Base-by-base conservation (phyloP, 2,113 vertebrate species). In the Gymnobelideus leadbeateri region DNA sequence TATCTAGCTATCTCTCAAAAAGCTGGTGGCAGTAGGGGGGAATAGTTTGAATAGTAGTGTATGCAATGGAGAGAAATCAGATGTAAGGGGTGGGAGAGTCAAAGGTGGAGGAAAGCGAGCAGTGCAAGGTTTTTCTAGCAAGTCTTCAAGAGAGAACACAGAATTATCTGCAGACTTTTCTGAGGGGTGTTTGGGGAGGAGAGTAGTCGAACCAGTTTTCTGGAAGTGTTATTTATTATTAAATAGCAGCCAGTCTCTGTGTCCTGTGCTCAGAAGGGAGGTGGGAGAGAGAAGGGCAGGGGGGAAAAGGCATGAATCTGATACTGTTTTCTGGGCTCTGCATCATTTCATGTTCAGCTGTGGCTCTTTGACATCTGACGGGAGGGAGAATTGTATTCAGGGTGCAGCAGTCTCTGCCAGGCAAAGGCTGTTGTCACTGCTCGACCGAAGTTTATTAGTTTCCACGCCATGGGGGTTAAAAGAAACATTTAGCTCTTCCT, bases 171-270 rank as follows among this genome's bases (percentile, higher is more conserved):
- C 95, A 95, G 94, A 94, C 84, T 94, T 77, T 61, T 93, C 54
- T 52, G 90, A 94, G 61, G 61, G 61, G 93, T 8, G 94, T 11
- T 49, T 92, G 95, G 93, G 57, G 37, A 96, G 68, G 95, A 97
- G 94, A 97, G 97, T 55, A 91, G 92, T 95, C 96, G 90, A 89
- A 96, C 94, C 96, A 96, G 97, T 98, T 98, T 96, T 95, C 47
- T 97, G 94, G 95, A 98, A 97, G 97, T 92, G 93, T 97, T 98
- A 96, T 95, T 96, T 92, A 57, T 97, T 94, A 96, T 97, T 96
- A 92, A 92, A 97, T 97, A 97, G 97, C 97, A 97, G 95, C 93
- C 92, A 96, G 96, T 93, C 96, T 97, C 93, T 95, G 95, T 94
- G 96, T 93, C 96, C 93, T 49, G 54, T 93, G 94, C 77, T 19